Evolutionary conservation across 2,113 vertebrate species (phyloP).

Genomic region (Cebidichthys violaceus): DNA sequence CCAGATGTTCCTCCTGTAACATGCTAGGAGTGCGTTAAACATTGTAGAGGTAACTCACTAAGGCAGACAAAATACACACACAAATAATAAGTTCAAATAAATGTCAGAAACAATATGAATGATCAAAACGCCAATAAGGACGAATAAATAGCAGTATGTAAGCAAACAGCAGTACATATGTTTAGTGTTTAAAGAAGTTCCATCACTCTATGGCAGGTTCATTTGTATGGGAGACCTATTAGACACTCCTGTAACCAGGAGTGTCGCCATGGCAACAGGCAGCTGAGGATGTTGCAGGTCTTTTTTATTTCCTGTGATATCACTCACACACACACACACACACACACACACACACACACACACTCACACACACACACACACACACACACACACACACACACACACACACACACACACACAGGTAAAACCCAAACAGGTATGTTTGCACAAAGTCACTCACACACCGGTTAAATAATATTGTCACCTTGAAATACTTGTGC

Average conservation of each 20-base stretch:
- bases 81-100: background rate
- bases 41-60: background rate
- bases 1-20: background rate
- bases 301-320: slow-evolving; percentile 64
- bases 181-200: background rate
- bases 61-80: background rate
- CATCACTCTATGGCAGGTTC: slow-evolving; percentile 25
- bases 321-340: slow-evolving; percentile 13
- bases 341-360: background rate
- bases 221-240: slow-evolving; percentile 66
- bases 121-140: background rate
- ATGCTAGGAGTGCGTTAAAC: background rate
- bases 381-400: background rate
- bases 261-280: slow-evolving; percentile 76
- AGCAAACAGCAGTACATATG: background rate
- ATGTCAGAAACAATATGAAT: background rate
- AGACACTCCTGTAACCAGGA: slow-evolving; percentile 70
- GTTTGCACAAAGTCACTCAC: slow-evolving; percentile 7
- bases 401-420: slow-evolving; percentile 16
- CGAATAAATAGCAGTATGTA: background rate
- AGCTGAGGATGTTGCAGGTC: slow-evolving; percentile 65
- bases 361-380: background rate
- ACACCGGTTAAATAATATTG: slow-evolving; percentile 45
- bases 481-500: slow-evolving; percentile 48
- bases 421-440: background rate